Base-by-base conservation (phyloP, 92 coral and sea anemone genomes). In the Ricordea florida region DNA sequence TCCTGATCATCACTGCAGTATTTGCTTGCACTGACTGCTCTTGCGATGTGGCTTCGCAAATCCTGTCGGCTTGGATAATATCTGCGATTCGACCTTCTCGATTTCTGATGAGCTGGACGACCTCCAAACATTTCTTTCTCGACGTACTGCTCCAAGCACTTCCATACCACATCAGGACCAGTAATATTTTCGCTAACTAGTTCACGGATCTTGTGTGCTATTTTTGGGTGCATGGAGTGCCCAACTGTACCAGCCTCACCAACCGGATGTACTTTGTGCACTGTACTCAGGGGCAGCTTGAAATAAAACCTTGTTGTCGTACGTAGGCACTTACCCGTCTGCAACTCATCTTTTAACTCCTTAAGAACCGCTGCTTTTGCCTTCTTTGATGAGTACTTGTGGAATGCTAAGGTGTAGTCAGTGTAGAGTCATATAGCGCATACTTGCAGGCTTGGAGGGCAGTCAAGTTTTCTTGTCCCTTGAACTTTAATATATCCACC, bases 1-100 rank as follows among this genome's bases (percentile, higher is more conserved):
- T 80, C 90, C 17, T 85, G 91, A 41, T 85, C 86, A 60, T 85
- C 91, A 13, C 36, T 40, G 44, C 82, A 79, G 31, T 79, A 85
- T 28, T 49, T 72, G 34, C 27, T 42, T 14, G 81, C 72, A 35
- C 58, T 43, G 26, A 72, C 48, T 23, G 91, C 80, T 53, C 57
- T 76, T 6, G 85, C 73, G 26, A 84, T 76, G 13, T 84, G 84
- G 57, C 70, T 69, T 33, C 85, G 63, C 15, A 83, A 53, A 76
- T 83, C 84, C 35, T 67, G 75, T 29, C 67, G 9, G 31, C 78
- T 65, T 14, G 84, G 84, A 40, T 76, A 76, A 26, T 76, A 83
- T 17, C 73, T 56, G 0, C 62, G 79, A 44, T 76, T 83, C 18
- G 72, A 35, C 22, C 26, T 31, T 16, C 24, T 56, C n/a, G 84